phyloP scores from a whole-genome alignment of 2,888 invertebrate genomes.

The Zele albiditarsus region DNA sequence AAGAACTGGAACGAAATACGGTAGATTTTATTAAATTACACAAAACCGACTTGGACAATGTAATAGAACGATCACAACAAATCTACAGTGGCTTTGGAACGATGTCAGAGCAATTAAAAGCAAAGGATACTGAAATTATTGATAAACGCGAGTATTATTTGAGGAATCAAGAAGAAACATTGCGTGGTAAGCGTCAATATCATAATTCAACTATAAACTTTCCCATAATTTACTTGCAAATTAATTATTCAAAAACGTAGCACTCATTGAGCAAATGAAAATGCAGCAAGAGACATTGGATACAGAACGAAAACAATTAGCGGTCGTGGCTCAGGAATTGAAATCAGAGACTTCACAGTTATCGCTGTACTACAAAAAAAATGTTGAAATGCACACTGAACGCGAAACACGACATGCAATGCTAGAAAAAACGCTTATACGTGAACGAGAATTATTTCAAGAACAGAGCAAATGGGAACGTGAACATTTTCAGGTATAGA shows the following conservation, averaged over 20 bases:
- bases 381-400: conserved; percentile 55
- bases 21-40: conserved; percentile 59
- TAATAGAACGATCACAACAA: conserved; percentile 60
- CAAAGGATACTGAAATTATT: conserved; percentile 53
- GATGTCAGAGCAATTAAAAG: conserved; percentile 58
- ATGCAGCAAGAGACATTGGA: conserved; percentile 58
- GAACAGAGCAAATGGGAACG: conserved; percentile 67
- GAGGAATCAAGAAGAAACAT: conserved; percentile 59
- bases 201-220: background rate
- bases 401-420: conserved; percentile 59
- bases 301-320: conserved; percentile 59
- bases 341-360: conserved; percentile 56
- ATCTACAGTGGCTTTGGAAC: conserved; percentile 59
- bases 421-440: conserved; percentile 57
- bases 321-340: conserved; percentile 58
- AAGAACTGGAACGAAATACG: conserved; percentile 62
- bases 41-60: conserved; percentile 60
- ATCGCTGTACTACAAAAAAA: conserved; percentile 59
- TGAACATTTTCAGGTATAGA: conserved; percentile 58
- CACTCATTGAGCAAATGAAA: conserved; percentile 58
- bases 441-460: conserved; percentile 65
- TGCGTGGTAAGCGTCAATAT: conserved; percentile 58
- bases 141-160: conserved; percentile 57
- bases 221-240: conserved; percentile 3
- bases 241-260: conserved; percentile 47